A percentile compares a stretch with the other conserved stretches of the same genome.
phyloP scores from a whole-genome alignment of 2,113 vertebrate genomes.

The Agelaius phoeniceus region DNA sequence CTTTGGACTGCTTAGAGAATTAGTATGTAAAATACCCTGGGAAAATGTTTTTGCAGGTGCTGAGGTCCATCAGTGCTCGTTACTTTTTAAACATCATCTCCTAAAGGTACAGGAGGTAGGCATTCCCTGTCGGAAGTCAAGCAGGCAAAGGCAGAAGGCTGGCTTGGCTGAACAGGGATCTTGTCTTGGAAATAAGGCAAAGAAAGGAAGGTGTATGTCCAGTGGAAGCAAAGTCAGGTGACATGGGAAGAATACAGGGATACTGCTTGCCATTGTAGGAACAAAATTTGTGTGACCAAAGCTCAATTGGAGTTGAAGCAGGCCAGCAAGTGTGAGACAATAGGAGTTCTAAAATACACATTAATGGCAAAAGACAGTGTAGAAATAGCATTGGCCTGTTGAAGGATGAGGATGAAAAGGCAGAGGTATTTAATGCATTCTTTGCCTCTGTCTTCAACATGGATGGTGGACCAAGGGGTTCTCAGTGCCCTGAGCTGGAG shows the following conservation, averaged over 20 bases:
- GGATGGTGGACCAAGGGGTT: background rate
- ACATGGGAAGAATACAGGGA: background rate
- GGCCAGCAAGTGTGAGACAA: background rate
- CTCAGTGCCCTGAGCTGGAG: background rate
- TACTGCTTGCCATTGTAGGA: background rate
- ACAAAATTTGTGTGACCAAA: background rate
- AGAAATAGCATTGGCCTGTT: background rate
- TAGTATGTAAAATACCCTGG: background rate
- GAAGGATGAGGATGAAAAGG: background rate
- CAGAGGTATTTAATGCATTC: background rate
- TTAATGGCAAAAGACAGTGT: background rate
- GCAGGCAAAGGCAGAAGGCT: background rate
- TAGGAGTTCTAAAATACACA: background rate
- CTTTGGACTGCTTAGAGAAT: background rate
- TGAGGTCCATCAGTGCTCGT: background rate
- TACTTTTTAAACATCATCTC: background rate
- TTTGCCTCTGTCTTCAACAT: background rate
- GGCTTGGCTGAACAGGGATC: background rate
- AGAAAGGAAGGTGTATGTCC: background rate
- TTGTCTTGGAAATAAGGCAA: background rate
- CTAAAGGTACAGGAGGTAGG: background rate
- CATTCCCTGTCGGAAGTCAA: background rate
- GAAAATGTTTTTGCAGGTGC: background rate
- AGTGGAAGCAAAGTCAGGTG: background rate
- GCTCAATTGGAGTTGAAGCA: background rate